Conservation (phyloP, 2,797 vertebrate species). For the Falco cherrug region DNA sequence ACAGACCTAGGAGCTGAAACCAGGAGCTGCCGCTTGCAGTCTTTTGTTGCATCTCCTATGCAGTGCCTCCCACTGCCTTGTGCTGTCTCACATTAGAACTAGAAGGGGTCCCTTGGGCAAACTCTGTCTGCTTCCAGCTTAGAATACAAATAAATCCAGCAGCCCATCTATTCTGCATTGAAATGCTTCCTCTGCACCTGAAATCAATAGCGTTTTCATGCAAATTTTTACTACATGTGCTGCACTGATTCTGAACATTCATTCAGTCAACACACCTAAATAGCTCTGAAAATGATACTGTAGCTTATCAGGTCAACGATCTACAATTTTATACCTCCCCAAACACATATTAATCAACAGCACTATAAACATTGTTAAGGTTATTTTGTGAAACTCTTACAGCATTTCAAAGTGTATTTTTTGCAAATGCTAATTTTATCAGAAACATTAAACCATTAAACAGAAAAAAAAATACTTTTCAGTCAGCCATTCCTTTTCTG, state of each 20-base stretch:
- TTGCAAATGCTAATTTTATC: constrained; percentile 2
- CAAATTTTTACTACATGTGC: constrained; percentile 40
- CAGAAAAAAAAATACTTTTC: neutral
- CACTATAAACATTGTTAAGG: constrained; percentile 3
- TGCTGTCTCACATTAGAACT: neutral
- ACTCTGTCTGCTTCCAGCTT: neutral
- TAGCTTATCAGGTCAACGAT: constrained; percentile 38
- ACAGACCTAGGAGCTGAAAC: neutral
- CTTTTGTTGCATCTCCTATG: rapidly evolving
- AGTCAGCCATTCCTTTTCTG: neutral
- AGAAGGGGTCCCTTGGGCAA: neutral
- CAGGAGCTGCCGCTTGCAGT: neutral
- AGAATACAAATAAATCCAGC: constrained; percentile 13
- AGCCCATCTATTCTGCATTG: neutral
- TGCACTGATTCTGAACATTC: constrained; percentile 11
- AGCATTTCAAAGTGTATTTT: neutral
- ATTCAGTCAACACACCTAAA: constrained; percentile 9
- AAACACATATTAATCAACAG: constrained; percentile 42
- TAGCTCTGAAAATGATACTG: neutral
- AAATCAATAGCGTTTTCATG: constrained; percentile 20
- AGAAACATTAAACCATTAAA: neutral
- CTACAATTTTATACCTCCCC: constrained; percentile 40
- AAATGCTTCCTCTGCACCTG: constrained; percentile 1
- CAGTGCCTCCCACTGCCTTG: neutral
- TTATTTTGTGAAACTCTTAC: neutral